Evolutionary conservation across 2,113 vertebrate species (phyloP).

Genomic region (Cisticola juncidis): DNA sequence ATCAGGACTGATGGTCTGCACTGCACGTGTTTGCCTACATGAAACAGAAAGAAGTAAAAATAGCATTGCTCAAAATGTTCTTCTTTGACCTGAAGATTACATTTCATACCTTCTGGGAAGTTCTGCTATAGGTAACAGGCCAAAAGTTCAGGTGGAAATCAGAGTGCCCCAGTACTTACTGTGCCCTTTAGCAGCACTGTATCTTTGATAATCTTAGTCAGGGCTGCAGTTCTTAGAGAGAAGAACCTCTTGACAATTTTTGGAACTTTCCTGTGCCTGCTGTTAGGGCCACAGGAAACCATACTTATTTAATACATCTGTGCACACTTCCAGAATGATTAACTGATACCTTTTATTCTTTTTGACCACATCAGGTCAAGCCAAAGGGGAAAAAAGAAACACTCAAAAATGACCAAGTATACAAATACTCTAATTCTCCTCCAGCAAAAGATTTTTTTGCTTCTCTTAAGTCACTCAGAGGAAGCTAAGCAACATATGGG

Average conservation of each 20-base stretch:
- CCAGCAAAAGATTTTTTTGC: neutral
- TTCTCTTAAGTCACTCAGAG: neutral
- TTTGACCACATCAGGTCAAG: neutral
- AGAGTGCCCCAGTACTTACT: neutral
- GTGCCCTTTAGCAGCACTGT: neutral
- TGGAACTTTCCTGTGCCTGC: neutral
- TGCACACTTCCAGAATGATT: neutral
- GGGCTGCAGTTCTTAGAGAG: neutral
- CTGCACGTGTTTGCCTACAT: neutral
- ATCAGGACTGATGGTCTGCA: neutral
- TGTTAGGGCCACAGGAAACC: neutral
- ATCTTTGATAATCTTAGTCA: neutral
- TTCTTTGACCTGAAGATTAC: neutral
- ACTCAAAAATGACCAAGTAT: neutral
- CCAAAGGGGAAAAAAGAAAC: neutral
- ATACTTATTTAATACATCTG: neutral
- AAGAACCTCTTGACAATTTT: neutral
- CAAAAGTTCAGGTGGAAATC: neutral
- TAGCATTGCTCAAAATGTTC: neutral
- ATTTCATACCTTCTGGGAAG: neutral
- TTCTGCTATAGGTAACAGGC: neutral
- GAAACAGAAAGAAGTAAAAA: neutral
- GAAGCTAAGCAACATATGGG: constrained; percentile 37
- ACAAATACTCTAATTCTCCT: neutral
- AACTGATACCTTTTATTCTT: neutral